phyloP scores from a whole-genome alignment of 2,797 vertebrate species.

The Acanthopagrus latus region DNA sequence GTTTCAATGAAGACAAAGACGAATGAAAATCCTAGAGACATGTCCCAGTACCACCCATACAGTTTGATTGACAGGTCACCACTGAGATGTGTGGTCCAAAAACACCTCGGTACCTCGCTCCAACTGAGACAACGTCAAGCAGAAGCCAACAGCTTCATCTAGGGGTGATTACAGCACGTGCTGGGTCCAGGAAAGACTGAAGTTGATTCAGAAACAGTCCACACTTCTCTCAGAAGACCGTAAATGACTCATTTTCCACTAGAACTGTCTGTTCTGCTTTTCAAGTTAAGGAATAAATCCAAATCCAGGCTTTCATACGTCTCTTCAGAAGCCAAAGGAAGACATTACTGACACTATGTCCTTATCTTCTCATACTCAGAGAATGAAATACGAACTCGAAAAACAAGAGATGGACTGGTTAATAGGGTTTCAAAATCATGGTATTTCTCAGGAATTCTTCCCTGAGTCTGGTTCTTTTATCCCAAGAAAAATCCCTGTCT shows the following conservation, averaged over 20 bases:
- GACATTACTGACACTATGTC: not conserved
- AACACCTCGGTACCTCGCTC: not conserved
- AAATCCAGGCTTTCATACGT: not conserved
- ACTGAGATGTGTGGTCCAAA: not conserved
- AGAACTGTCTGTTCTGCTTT: not conserved
- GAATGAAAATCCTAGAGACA: conserved; percentile 7
- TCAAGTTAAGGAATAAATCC: not conserved
- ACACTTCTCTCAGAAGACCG: conserved; percentile 1
- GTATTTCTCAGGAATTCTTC: not conserved
- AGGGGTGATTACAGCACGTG: too few species aligned
- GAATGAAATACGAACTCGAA: not conserved
- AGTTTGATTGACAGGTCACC: conserved; percentile 34
- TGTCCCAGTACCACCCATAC: not conserved
- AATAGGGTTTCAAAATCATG: not conserved
- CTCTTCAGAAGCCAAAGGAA: not conserved
- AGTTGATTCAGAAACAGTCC: not conserved
- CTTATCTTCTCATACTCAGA: not conserved
- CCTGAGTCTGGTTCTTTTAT: not conserved
- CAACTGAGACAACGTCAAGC: not conserved
- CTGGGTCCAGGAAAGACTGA: not conserved
- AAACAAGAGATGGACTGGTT: not conserved
- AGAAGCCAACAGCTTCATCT: not conserved
- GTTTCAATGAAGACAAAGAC: conserved; percentile 4
- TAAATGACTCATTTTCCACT: not conserved
- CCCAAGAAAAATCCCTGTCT: not conserved